Conservation (phyloP, 2,797 vertebrate genomes). For the Podargus strigoides region DNA sequence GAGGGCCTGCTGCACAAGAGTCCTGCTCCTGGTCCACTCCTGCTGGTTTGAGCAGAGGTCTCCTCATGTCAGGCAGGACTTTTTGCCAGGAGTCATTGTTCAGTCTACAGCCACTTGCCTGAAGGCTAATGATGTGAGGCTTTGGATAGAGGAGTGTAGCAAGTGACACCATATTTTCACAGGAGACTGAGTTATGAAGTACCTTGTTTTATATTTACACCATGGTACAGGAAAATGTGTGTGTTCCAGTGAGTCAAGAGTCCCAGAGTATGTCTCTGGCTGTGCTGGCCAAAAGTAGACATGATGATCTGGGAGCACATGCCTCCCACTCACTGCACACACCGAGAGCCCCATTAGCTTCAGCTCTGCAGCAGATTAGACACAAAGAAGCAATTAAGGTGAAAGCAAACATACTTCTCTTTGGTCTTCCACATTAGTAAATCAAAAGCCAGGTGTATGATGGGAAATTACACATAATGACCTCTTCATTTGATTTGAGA, state of each 20-base stretch:
- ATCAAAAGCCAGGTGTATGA: background rate
- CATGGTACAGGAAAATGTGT: background rate
- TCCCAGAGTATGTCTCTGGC: background rate
- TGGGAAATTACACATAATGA: background rate
- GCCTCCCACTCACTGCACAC: background rate
- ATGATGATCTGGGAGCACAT: background rate
- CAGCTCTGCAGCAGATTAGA: background rate
- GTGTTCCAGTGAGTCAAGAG: background rate
- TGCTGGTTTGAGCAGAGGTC: background rate
- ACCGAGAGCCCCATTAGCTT: background rate
- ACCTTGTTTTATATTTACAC: background rate
- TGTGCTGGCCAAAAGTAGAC: background rate
- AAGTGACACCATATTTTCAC: rapidly evolving
- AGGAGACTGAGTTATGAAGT: background rate
- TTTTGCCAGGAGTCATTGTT: background rate
- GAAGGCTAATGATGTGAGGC: background rate
- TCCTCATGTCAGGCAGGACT: background rate
- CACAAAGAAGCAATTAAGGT: background rate
- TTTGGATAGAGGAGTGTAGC: background rate
- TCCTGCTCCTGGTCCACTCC: background rate
- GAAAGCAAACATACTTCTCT: background rate
- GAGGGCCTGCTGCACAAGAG: background rate
- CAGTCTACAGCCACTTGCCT: background rate
- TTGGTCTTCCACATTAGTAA: background rate
- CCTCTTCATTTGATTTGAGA: background rate